Evolutionary conservation across 2,797 vertebrate genomes (phyloP), one percentile per base, ranked within the genome.

Genomic region (Leptoclinus maculatus): DNA sequence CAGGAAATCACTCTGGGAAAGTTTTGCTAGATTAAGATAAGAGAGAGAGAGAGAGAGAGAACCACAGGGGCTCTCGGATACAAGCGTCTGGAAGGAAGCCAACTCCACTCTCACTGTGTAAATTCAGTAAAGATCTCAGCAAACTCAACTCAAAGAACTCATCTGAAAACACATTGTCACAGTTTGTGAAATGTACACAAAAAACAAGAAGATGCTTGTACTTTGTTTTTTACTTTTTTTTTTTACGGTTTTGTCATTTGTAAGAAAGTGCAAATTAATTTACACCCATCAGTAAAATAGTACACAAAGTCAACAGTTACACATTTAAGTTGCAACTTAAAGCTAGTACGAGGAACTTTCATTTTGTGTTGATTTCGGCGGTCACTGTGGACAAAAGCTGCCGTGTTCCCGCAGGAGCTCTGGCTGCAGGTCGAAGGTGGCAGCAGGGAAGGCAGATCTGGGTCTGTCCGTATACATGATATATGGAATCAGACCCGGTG

Each of bases 1-100:
- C 73, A 90, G 86, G 88, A 91, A 93, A 87, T 91, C 67, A 25
- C 78, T 80, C 79, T 89, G 84, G 83, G 85, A 89, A 88, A 70
- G 71, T 80, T 82, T 57, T 66, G 38, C 38, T 38, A 74, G 81
- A 82, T 83, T 66, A 78, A 85, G 85, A 91, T 87, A 78, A 88
- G 81, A 80, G 57, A 41, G 27, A 77, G 51, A 87, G 90, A 86
- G 76, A 88, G 81, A 80, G 57, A 41, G 27, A 77, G 51, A 87
- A 82, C 59, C 66, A 75, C 77, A 79, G 72, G 71, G 4, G 2
- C 57, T 76, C 32, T 82, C 43, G 51, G 67, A 90, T 90, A 66
- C 57, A 76, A 75, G 62, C 34, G 2, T 79, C 68, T 91, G 89
- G 84, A 82, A 53, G 34, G 4, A 57, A 39, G 81, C 78, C 86